Base-by-base conservation (phyloP, 2,888 invertebrate species). In the Scotopteryx bipunctaria region DNA sequence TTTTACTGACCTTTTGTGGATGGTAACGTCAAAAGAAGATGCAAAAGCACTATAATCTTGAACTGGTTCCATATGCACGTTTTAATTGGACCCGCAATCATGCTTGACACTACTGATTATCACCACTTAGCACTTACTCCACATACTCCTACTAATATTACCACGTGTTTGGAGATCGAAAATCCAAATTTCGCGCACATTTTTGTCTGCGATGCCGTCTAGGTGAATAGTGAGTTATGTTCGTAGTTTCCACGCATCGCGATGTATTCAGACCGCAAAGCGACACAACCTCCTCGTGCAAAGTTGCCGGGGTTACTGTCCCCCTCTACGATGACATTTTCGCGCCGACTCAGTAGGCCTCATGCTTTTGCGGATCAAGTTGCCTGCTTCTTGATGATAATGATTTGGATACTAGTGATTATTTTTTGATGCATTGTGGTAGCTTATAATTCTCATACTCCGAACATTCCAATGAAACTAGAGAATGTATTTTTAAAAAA, bases 271-370 rank as follows among this genome's bases (percentile, higher is more conserved):
- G 57, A 64, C 55, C 66, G 66, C 48, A 55, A 60, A 67, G 76
- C 76, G 82, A 79, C 86, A 81, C 89, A 79, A 76, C 81, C 83
- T 82, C 75, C 81, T 61, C 83, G 73, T 76, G 47, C 60, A 65
- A 66, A 66, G 72, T 73, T 70, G 66, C 71, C 73, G 75, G 77
- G 86, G 83, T 84, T 80, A 90, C 89, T 90, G 86, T 71, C 81
- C 86, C 84, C 81, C 86, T 78, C 79, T 77, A 75, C 72, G 61
- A 68, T 81, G 80, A 81, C 82, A 86, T 85, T 86, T n/a, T 87
- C 77, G 89, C 89, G 88, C 88, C 87, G 87, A 87, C 88, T 88
- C 89, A 76, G 86, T 86, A 77, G 66, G 62, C 71, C 63, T 61
- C 65, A 69, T 61, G 73, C 78, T 83, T 83, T 84, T 74, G 83